phyloP scores from a whole-genome alignment of 1,140 invertebrate species.

The Cyphomyrmex costatus region DNA sequence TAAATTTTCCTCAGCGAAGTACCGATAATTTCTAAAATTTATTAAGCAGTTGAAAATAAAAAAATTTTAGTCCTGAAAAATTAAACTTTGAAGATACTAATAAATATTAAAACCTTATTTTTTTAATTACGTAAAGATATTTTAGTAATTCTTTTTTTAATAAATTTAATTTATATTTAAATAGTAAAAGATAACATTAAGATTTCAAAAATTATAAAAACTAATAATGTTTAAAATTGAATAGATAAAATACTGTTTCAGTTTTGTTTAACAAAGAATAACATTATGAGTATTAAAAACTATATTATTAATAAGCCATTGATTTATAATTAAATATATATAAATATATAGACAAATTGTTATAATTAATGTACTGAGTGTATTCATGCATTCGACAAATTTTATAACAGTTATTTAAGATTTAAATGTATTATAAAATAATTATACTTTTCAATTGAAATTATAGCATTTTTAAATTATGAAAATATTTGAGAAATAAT shows the following conservation, averaged over 20 bases:
- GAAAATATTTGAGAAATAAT: neutral
- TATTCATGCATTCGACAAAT: neutral
- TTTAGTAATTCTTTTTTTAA: neutral
- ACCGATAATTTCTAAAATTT: neutral
- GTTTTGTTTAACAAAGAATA: neutral
- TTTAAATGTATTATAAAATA: neutral
- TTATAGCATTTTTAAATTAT: neutral
- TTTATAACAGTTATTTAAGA: neutral
- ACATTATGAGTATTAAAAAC: neutral
- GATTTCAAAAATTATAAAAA: neutral
- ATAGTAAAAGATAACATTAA: neutral
- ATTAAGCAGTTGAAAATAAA: neutral
- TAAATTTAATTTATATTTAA: neutral
- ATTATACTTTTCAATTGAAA: neutral
- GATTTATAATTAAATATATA: neutral
- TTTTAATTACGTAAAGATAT: neutral
- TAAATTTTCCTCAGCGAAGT: neutral
- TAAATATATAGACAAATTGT: neutral
- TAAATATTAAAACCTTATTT: neutral
- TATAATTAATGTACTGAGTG: neutral
- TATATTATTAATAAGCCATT: neutral
- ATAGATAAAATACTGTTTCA: neutral
- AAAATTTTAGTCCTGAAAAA: neutral
- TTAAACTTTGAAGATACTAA: neutral
- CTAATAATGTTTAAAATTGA: neutral